phyloP scores from a whole-genome alignment of 2,113 vertebrate species.

The Caranx melampygus region DNA sequence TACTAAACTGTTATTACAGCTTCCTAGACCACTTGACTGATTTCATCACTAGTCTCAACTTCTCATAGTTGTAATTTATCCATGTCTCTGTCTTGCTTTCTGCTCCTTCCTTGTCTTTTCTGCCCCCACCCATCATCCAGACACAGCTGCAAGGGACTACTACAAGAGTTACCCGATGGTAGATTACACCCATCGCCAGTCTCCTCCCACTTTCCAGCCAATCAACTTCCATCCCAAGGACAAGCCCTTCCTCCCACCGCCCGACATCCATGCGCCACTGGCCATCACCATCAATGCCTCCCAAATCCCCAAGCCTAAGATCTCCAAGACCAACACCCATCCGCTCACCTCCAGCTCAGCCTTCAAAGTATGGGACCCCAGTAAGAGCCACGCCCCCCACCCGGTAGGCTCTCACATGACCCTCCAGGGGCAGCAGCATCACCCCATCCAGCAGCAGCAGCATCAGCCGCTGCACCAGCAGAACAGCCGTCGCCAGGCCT shows the following conservation, averaged over 20 bases:
- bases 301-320: constrained; percentile 87
- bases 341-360: constrained; percentile 80
- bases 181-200: constrained; percentile 82
- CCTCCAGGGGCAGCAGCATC: constrained; percentile 71
- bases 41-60: background rate
- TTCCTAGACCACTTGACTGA: background rate
- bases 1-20: background rate
- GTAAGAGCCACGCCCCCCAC: constrained; percentile 80
- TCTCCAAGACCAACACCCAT: constrained; percentile 85
- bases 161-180: constrained; percentile 87
- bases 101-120: constrained; percentile 41
- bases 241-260: constrained; percentile 80
- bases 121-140: constrained; percentile 69
- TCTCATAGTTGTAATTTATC: constrained; percentile 2
- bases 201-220: constrained; percentile 83
- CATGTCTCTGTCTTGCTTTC: constrained; percentile 14
- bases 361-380: constrained; percentile 87
- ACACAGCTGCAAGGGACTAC: constrained; percentile 86
- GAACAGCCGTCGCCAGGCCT: constrained; percentile 82
- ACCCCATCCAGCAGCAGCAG: constrained; percentile 79
- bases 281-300: constrained; percentile 82
- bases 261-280: constrained; percentile 85
- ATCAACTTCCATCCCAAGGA: constrained; percentile 85
- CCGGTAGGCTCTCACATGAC: constrained; percentile 71
- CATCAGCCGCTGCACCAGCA: constrained; percentile 76